Conservation (phyloP, 2,113 vertebrate species). For the Eulemur macaco region DNA sequence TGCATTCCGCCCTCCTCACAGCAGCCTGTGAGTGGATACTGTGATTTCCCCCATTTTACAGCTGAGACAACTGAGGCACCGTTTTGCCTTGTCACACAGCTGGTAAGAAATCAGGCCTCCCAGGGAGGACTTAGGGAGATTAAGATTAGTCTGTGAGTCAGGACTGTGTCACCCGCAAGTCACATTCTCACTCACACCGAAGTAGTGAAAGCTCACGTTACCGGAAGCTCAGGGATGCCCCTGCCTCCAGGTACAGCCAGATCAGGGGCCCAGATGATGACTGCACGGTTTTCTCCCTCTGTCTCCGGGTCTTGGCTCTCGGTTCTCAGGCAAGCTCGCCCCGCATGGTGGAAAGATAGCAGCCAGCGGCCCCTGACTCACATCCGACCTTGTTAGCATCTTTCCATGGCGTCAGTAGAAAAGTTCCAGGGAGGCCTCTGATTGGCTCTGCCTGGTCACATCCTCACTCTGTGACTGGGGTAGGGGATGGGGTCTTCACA, state of each 20-base stretch:
- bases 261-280: not conserved
- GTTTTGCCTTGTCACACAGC: not conserved
- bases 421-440: not conserved
- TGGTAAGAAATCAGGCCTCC: not conserved
- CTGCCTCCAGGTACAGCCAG: not conserved
- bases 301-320: not conserved
- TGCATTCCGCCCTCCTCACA: not conserved
- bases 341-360: not conserved
- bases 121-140: not conserved
- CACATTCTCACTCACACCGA: not conserved
- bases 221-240: not conserved
- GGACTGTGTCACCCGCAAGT: not conserved
- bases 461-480: not conserved
- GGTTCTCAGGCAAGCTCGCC: not conserved
- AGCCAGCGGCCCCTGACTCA: conserved; percentile 34
- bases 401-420: not conserved
- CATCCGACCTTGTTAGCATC: not conserved
- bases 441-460: not conserved
- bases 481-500: not conserved
- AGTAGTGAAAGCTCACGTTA: not conserved
- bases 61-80: not conserved
- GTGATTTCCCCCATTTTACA: not conserved
- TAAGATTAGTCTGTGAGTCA: not conserved
- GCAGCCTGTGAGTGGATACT: not conserved
- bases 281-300: not conserved